A percentile compares a stretch with the other conserved stretches of the same genome.
Conservation (phyloP, 2,888 invertebrate genomes). For the Coleophora flavipennella region DNA sequence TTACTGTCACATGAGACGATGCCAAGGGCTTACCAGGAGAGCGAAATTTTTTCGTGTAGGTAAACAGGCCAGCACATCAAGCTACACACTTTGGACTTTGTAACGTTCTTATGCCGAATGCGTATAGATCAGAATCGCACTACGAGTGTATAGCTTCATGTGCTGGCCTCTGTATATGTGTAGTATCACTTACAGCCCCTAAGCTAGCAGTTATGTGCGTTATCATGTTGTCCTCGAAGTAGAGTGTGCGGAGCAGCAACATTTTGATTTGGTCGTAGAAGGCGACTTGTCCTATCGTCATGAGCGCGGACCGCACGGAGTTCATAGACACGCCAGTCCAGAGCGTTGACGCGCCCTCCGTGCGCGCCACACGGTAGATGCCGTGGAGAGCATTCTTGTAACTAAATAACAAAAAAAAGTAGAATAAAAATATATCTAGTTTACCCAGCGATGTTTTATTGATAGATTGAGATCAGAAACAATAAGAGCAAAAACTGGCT, state of each 20-base stretch:
- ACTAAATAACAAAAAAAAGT: slow-evolving; percentile 56
- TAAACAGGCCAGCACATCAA: no score
- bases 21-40: no score
- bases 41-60: no score
- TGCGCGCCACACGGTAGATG: slow-evolving; percentile 77
- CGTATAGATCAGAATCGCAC: no score
- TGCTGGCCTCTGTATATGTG: no score
- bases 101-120: no score
- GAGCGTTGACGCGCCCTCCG: slow-evolving; percentile 81
- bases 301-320: slow-evolving; percentile 83
- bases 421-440: no score
- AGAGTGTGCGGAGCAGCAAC: slow-evolving; percentile 72
- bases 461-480: no score
- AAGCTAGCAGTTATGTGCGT: slow-evolving; percentile 89
- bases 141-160: no score
- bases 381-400: slow-evolving; percentile 94
- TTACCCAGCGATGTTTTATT: background rate
- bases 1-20: no score
- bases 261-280: slow-evolving; percentile 88
- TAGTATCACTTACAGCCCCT: slow-evolving; percentile 75
- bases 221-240: slow-evolving; percentile 81
- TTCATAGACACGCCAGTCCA: background rate
- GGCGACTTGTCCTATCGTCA: slow-evolving; percentile 93
- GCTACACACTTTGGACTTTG: no score
- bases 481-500: no score